phyloP scores from a whole-genome alignment of 2,797 vertebrate genomes.

The Vespertilio murinus region DNA sequence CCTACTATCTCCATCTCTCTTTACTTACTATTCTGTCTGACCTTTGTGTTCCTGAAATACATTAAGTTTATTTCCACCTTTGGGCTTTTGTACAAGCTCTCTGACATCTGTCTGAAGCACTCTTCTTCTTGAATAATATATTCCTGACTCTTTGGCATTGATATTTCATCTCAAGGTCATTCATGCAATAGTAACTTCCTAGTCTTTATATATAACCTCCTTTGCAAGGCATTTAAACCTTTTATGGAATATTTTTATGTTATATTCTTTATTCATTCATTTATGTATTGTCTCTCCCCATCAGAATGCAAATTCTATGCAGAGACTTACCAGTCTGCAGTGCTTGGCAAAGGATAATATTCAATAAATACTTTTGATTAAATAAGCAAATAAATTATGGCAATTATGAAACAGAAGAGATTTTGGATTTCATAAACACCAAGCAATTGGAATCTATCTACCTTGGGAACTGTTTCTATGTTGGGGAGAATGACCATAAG shows the following conservation, averaged over 20 bases:
- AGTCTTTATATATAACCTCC: not conserved
- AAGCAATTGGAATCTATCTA: not conserved
- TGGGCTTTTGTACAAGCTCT: not conserved
- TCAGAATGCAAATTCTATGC: not conserved
- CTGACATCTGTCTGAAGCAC: not conserved
- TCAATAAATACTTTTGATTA: not conserved
- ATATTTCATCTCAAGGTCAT: not conserved
- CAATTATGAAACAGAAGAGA: not conserved
- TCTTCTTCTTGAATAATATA: not conserved
- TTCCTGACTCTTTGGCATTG: not conserved
- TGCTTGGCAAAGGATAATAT: not conserved
- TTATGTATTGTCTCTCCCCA: not conserved
- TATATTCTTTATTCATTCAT: not conserved
- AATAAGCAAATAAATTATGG: not conserved
- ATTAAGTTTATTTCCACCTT: not conserved
- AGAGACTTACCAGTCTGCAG: not conserved
- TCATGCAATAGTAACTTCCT: not conserved
- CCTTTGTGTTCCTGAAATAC: not conserved
- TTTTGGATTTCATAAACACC: not conserved
- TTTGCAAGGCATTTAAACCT: not conserved
- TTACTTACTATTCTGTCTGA: not conserved
- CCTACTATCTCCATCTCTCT: not conserved
- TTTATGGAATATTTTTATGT: not conserved
- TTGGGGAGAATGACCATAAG: not conserved
- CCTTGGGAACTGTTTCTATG: not conserved